These are phyloP conservation scores for Drosophila antonietae DNA, from an alignment of 2,888 invertebrate species.

Conservation along the genomic window DNA sequence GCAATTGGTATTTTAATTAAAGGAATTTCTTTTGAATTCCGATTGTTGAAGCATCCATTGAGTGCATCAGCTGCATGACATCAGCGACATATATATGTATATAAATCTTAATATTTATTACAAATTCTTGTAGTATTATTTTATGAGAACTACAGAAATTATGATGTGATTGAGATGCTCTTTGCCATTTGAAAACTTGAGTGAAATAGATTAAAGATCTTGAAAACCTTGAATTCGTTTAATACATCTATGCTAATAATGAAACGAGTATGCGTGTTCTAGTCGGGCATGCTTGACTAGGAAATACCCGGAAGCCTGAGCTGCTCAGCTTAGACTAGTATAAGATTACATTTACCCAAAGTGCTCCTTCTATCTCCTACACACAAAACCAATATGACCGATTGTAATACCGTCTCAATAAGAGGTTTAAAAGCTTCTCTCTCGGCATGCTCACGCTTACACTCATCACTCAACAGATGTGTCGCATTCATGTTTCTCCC, in stretches of 20 bases:
- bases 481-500: background rate
- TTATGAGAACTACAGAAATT: too few relatives aligned
- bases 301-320: background rate
- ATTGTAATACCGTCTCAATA: too few relatives aligned
- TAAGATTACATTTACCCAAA: too few relatives aligned
- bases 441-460: too few relatives aligned
- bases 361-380: background rate
- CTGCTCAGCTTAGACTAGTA: too few relatives aligned
- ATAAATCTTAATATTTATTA: too few relatives aligned
- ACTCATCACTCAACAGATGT: background rate
- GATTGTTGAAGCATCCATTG: conserved; percentile 19
- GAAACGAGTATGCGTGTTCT: background rate
- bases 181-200: background rate
- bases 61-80: conserved; percentile 16
- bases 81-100: background rate
- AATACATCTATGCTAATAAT: background rate
- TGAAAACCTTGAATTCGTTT: background rate
- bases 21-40: conserved; percentile 22
- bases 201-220: too few relatives aligned
- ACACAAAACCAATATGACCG: background rate
- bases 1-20: conserved; percentile 53
- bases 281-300: background rate
- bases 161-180: too few relatives aligned
- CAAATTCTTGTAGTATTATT: too few relatives aligned
- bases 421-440: too few relatives aligned